Evolutionary conservation across 2,797 vertebrate genomes (phyloP), one percentile per base, ranked within the genome.

Genomic region (Sebastes iracundus): DNA sequence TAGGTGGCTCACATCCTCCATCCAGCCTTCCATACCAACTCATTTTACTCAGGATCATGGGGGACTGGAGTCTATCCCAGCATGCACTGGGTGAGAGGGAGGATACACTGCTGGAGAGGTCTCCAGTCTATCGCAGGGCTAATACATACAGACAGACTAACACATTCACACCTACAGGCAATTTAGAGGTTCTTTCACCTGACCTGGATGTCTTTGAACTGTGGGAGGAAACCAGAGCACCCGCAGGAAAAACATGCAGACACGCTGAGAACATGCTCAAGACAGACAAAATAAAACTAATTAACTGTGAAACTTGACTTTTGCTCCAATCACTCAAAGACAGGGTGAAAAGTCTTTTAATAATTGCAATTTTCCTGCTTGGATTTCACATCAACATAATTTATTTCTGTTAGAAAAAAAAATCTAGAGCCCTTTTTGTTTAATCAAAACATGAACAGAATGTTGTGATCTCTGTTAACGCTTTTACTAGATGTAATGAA

Each of bases 141-240:
- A 75, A 88, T 77, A 53, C 59, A 65, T 66, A 79, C 72, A 32
- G 78, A 77, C 83, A 77, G 49, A 72, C 56, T 61, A 67, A 69
- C 67, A 72, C 52, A 61, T 82, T 81, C 60, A 77, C 77, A 71
- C 72, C 80, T 75, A 68, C 71, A 67, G 63, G 79, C 72, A 76
- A 64, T 81, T 81, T 56, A 23, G 73, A 72, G 28, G 60, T 77
- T 80, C 9, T 74, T 79, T 84, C 71, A 71, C 64, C 79, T 83
- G 79, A 87, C 85, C 75, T 66, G 62, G 53, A 27, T 64, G 72
- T 68, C 38, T 84, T 56, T 60, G 28, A 22, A 52, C 8, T 77
- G 80, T 83, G 81, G 75, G 73, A 75, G 66, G 78, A 82, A 77
- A 75, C 23, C 25, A 46, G 23, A 75, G 33, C 55, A 59, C 27